Base-by-base conservation (phyloP, 64 coral and sea anemone species). In the Montipora efflorescens region DNA sequence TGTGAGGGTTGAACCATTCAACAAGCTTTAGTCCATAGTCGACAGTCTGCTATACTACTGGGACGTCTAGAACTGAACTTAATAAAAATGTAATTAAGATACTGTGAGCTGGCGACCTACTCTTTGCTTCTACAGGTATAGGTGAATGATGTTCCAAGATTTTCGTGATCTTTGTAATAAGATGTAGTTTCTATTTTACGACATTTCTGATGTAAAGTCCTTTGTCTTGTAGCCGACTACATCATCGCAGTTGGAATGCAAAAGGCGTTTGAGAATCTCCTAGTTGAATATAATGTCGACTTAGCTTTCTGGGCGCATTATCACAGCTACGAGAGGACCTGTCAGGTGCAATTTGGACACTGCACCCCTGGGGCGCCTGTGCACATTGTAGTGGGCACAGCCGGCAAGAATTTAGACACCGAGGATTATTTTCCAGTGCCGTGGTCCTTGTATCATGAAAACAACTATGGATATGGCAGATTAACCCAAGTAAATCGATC, bases 271-370 rank as follows among this genome's bases (percentile, higher is more conserved):
- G 96, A 98, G 70, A 36, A 87, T 8, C 80, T 98, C 4, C 88
- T 98, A 13, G 59, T 88, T 78, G 78, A 93, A 51, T 98, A 98
- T 89, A 81, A 84, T 81, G 91, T 98, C 8, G 96, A 98, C 20
- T 2, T 98, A 21, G 96, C 96, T 0, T 72, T 98, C 81, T 98
- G 96, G 96, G 96, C 96, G 4, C 96, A 95, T 87, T 98, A 98
- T 48, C 96, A 98, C 88, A 98, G 96, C 88, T 98, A 98, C 25
- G 96, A 98, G 58, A 88, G 96, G 48, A 93, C 96, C 23, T 98
- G 96, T 79, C 83, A 81, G 18, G 73, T 98, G n/a, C 93, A 91
- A 21, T 87, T 74, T 0, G 82, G 36, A 5, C 28, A 81, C 6
- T 98, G 96, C 77, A 68, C 81, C 47, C 50, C 52, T 67, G 96